A percentile compares a stretch with the other conserved stretches of the same genome.
These are phyloP conservation scores for Cephalotes varians DNA, from an alignment of 2,888 invertebrate species.

Conservation along the genomic window DNA sequence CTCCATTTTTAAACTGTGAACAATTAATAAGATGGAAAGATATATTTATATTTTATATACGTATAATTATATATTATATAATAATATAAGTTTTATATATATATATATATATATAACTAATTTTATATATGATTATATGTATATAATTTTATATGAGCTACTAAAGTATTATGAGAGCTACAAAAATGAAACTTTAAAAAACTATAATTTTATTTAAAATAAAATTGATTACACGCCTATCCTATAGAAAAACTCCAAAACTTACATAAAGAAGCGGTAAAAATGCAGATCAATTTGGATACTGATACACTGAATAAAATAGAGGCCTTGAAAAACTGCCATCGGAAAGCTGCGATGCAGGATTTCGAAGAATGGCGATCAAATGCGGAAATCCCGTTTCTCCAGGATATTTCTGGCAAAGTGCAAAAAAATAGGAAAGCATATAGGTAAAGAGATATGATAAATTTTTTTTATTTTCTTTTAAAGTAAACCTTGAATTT, in stretches of 20 bases:
- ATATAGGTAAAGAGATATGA: slow-evolving; percentile 72
- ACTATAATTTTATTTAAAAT: neutral
- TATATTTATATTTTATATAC: slow-evolving; percentile 5
- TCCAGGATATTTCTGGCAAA: slow-evolving; percentile 65
- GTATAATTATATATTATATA: neutral
- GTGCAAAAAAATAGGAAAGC: slow-evolving; percentile 78
- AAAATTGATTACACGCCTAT: neutral
- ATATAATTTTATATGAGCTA: neutral
- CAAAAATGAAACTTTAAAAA: neutral
- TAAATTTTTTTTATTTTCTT: too few relatives aligned
- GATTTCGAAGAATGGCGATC: slow-evolving; percentile 89
- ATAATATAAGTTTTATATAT: too few relatives aligned
- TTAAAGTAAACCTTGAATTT: too few relatives aligned
- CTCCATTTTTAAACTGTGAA: neutral
- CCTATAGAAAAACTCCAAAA: slow-evolving; percentile 86
- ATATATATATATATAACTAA: neutral
- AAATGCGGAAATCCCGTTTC: slow-evolving; percentile 76
- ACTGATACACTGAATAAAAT: slow-evolving; percentile 88
- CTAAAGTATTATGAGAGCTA: neutral
- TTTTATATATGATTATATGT: neutral
- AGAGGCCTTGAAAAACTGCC: slow-evolving; percentile 88
- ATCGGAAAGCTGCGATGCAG: slow-evolving; percentile 89
- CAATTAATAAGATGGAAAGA: neutral
- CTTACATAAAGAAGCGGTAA: slow-evolving; percentile 88
- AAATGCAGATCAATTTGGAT: slow-evolving; percentile 88